phyloP scores from a whole-genome alignment of 2,113 vertebrate species.

The Cariama cristata region DNA sequence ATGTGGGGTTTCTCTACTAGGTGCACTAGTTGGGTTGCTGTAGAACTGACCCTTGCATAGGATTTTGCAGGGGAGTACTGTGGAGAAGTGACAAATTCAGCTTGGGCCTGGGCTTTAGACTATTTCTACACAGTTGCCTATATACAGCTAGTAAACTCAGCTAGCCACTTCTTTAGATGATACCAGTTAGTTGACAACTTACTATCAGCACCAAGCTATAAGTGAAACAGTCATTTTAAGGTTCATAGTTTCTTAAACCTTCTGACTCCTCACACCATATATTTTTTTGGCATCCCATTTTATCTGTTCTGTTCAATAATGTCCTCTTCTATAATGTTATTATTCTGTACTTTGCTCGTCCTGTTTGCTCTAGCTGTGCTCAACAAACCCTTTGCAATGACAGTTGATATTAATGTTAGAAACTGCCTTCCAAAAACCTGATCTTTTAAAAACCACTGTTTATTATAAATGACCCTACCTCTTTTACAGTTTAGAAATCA shows the following conservation, averaged over 20 bases:
- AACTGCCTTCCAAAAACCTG: background rate
- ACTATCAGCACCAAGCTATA: background rate
- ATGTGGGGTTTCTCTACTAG: background rate
- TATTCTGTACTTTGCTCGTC: background rate
- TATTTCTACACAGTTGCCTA: background rate
- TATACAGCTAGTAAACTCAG: background rate
- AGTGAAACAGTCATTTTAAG: background rate
- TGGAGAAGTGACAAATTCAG: background rate
- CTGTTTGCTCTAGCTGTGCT: background rate
- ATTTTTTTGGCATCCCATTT: background rate
- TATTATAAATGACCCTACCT: background rate
- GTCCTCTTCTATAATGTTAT: background rate
- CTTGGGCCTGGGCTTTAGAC: background rate
- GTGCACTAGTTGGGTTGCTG: background rate
- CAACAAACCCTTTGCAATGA: background rate
- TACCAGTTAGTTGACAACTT: background rate
- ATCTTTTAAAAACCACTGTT: background rate
- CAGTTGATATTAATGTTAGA: background rate
- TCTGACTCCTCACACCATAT: background rate
- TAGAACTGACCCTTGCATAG: background rate
- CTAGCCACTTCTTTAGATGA: background rate
- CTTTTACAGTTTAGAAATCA: constrained; percentile 34
- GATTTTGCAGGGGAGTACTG: background rate
- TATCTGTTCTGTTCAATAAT: background rate
- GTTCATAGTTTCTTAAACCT: background rate